A percentile compares a stretch with the other conserved stretches of the same genome.
These are phyloP conservation scores for Seira musarum DNA, from an alignment of 2,888 invertebrate species.

Conservation along the genomic window DNA sequence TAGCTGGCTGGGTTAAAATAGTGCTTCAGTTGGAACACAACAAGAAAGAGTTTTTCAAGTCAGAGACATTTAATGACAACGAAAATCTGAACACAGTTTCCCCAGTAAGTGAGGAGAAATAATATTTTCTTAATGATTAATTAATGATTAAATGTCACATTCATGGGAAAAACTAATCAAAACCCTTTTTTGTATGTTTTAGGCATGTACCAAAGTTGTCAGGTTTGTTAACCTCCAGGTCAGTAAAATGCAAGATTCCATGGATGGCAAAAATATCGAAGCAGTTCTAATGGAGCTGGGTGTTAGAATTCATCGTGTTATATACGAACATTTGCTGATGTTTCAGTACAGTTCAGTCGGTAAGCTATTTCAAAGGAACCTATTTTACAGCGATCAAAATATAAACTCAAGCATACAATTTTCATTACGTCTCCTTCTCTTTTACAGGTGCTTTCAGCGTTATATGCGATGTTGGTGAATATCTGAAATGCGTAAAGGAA, in stretches of 20 bases:
- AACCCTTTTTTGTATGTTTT: too few relatives aligned
- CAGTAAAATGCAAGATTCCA: conserved; percentile 83
- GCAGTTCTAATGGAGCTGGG: conserved; percentile 92
- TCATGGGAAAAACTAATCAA: too few relatives aligned
- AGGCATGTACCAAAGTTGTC: conserved; percentile 90
- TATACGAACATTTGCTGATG: conserved; percentile 95
- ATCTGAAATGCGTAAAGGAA: conserved; percentile 89
- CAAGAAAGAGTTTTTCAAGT: conserved; percentile 90
- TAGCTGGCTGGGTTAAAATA: conserved; percentile 92
- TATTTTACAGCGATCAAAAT: too few relatives aligned
- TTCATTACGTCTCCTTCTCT: conserved; percentile 12
- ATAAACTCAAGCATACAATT: not conserved
- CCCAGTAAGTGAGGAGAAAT: conserved; percentile 80
- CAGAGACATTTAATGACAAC: conserved; percentile 79
- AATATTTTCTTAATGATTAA: too few relatives aligned
- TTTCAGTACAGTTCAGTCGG: conserved; percentile 96
- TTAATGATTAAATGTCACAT: too few relatives aligned
- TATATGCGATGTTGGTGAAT: conserved; percentile 98
- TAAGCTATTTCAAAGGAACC: conserved; percentile 72
- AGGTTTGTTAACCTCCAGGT: conserved; percentile 86
- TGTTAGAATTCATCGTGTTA: conserved; percentile 90
- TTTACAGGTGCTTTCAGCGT: conserved; percentile 93
- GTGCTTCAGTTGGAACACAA: conserved; percentile 94
- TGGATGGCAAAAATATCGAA: conserved; percentile 94
- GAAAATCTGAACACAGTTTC: conserved; percentile 84